Evolutionary conservation across 2,888 invertebrate species (phyloP).

Genomic region (Ophion ellenae): DNA sequence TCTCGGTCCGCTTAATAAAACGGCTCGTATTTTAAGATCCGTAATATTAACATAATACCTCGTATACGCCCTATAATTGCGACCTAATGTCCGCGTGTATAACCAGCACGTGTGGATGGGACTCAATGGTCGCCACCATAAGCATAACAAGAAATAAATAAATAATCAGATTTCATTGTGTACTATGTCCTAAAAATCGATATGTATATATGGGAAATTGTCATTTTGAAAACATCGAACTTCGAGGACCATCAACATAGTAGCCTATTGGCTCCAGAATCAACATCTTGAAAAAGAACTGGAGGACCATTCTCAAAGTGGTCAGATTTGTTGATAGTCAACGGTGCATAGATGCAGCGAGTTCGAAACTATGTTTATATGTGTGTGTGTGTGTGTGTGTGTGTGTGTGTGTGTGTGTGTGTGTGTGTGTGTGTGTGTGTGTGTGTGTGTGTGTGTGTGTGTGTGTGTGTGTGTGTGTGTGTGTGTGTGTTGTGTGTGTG

Average conservation of each 20-base stretch:
- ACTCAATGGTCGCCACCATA: constrained; percentile 68
- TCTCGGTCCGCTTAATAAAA: constrained; percentile 60
- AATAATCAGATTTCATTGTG: constrained; percentile 74
- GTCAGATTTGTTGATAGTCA: no score
- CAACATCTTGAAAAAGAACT: no score
- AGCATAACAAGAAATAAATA: constrained; percentile 71
- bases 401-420: no score
- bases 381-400: no score
- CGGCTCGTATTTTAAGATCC: constrained; percentile 67
- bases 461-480: no score
- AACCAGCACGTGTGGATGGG: constrained; percentile 67
- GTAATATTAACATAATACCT: constrained; percentile 70
- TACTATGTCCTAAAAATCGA: constrained; percentile 20
- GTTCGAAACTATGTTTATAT: neutral
- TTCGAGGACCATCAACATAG: no score
- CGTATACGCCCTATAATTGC: constrained; percentile 73
- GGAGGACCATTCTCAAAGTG: no score
- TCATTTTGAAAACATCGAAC: no score
- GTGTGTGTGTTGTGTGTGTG: no score
- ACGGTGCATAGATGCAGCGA: neutral
- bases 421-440: no score
- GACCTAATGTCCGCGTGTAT: constrained; percentile 68
- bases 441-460: no score
- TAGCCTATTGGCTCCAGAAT: no score
- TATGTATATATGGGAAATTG: neutral